These are phyloP conservation scores for Anagrus nilaparvatae DNA, from an alignment of 1,140 invertebrate genomes.

Conservation along the genomic window DNA sequence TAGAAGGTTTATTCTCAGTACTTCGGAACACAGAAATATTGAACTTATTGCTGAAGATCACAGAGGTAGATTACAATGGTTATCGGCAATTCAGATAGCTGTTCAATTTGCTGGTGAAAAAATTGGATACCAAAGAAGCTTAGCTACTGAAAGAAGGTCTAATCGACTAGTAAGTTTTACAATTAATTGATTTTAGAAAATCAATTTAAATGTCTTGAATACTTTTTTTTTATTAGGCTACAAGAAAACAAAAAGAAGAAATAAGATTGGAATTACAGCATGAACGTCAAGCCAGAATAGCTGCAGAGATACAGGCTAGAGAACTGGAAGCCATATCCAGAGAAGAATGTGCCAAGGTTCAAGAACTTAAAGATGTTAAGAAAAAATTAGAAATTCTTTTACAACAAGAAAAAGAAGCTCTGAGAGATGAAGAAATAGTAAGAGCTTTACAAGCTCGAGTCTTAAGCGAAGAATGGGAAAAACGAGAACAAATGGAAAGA, in stretches of 20 bases:
- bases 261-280: conserved; percentile 48
- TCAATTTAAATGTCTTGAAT: neutral
- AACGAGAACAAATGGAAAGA: conserved; percentile 64
- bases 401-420: conserved; percentile 71
- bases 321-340: conserved; percentile 57
- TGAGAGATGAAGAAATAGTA: conserved; percentile 70
- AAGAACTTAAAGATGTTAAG: conserved; percentile 60
- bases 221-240: conserved; percentile 25
- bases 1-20: conserved; percentile 49
- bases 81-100: conserved; percentile 58
- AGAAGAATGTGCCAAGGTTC: conserved; percentile 58
- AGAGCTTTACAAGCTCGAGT: conserved; percentile 45
- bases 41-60: conserved; percentile 60
- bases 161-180: conserved; percentile 45
- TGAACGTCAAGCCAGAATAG: conserved; percentile 55
- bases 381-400: conserved; percentile 55
- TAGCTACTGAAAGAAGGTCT: conserved; percentile 45
- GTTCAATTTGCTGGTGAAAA: conserved; percentile 53
- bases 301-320: conserved; percentile 53
- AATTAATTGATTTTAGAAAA: neutral
- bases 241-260: conserved; percentile 46
- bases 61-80: conserved; percentile 61
- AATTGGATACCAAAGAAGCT: conserved; percentile 54
- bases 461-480: conserved; percentile 73
- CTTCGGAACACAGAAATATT: conserved; percentile 52